Percentiles rank a stretch among this genome's conserved stretches.
Evolutionary conservation across 1,140 invertebrate species (phyloP).

Genomic region (Zaprionus nigranus): DNA sequence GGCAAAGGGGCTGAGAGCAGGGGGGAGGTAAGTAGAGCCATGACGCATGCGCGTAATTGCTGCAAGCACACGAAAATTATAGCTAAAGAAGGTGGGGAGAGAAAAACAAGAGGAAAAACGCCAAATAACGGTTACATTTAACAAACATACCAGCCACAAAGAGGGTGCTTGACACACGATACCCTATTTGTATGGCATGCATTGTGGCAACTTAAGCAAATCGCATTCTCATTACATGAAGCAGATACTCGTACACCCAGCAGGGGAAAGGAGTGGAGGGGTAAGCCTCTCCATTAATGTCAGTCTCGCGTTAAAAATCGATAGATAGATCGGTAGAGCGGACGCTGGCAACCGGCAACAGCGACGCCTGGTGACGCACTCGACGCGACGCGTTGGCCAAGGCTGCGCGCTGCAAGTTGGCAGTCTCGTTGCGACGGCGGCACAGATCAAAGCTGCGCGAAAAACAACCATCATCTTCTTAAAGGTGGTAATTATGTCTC

Average conservation of each 20-base stretch:
- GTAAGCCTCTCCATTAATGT: slow-evolving; percentile 67
- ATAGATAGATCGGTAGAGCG: slow-evolving; percentile 81
- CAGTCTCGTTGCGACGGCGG: slow-evolving; percentile 47
- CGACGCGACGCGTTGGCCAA: slow-evolving; percentile 3
- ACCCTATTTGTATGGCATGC: slow-evolving; percentile 56
- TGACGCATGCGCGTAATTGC: slow-evolving; percentile 79
- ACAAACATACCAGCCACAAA: slow-evolving; percentile 5
- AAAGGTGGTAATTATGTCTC: slow-evolving; percentile 84
- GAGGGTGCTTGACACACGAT: slow-evolving; percentile 5
- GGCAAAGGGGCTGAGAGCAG: not conserved
- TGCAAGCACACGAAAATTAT: slow-evolving; percentile 48
- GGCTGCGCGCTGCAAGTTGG: slow-evolving; percentile 5
- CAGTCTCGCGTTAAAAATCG: slow-evolving; percentile 83
- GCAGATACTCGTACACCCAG: not conserved
- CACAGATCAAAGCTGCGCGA: slow-evolving; percentile 81
- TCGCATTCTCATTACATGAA: slow-evolving; percentile 67
- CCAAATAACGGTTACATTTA: slow-evolving; percentile 29
- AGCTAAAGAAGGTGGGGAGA: not conserved
- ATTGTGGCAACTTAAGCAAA: slow-evolving; percentile 53
- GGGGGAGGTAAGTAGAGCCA: slow-evolving; percentile 26
- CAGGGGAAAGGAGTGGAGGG: not conserved
- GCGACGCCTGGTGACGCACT: slow-evolving; percentile 27
- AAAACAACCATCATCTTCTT: slow-evolving; percentile 83
- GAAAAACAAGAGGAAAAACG: not conserved
- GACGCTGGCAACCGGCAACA: slow-evolving; percentile 58